Percentiles rank a stretch among this genome's conserved stretches.
Evolutionary conservation across 2,113 vertebrate species (phyloP).

Genomic region (Dascyllus trimaculatus): DNA sequence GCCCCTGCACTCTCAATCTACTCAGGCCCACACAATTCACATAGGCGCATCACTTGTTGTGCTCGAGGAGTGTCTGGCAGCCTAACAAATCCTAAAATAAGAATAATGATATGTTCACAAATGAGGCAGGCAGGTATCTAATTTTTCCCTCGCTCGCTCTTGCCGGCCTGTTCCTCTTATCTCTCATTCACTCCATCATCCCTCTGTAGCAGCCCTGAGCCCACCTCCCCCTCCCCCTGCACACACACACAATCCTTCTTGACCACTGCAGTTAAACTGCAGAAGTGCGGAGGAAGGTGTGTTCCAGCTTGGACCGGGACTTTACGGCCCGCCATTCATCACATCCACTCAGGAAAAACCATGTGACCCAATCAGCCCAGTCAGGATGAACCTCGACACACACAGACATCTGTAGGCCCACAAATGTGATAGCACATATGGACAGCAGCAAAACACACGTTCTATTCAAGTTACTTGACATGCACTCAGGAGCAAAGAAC

Average conservation of each 20-base stretch:
- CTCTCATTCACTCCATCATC: slow-evolving; percentile 77
- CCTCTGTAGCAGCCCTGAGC: slow-evolving; percentile 34
- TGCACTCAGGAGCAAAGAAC: slow-evolving; percentile 47
- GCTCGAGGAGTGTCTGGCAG: slow-evolving; percentile 72
- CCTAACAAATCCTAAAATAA: slow-evolving; percentile 82
- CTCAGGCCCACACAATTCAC: slow-evolving; percentile 66
- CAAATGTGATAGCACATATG: slow-evolving; percentile 37
- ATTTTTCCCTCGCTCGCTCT: slow-evolving; percentile 65
- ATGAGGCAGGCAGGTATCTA: slow-evolving; percentile 77
- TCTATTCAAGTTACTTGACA: slow-evolving; percentile 57
- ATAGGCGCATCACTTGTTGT: slow-evolving; percentile 81
- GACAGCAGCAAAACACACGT: slow-evolving; percentile 47
- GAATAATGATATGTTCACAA: slow-evolving; percentile 79
- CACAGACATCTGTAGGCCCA: slow-evolving; percentile 18
- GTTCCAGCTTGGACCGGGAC: slow-evolving; percentile 63
- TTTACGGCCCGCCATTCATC: slow-evolving; percentile 67
- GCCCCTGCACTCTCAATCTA: slow-evolving; percentile 78
- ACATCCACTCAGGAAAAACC: slow-evolving; percentile 62
- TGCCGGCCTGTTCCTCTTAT: slow-evolving; percentile 58
- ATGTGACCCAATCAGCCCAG: slow-evolving; percentile 68
- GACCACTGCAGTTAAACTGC: slow-evolving; percentile 78
- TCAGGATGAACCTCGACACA: slow-evolving; percentile 39
- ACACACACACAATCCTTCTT: slow-evolving; percentile 59
- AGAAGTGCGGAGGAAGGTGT: slow-evolving; percentile 66
- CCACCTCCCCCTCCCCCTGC: slow-evolving; percentile 29